Conservation (phyloP, 23 tunicate genomes). For the Diplosoma virens region DNA sequence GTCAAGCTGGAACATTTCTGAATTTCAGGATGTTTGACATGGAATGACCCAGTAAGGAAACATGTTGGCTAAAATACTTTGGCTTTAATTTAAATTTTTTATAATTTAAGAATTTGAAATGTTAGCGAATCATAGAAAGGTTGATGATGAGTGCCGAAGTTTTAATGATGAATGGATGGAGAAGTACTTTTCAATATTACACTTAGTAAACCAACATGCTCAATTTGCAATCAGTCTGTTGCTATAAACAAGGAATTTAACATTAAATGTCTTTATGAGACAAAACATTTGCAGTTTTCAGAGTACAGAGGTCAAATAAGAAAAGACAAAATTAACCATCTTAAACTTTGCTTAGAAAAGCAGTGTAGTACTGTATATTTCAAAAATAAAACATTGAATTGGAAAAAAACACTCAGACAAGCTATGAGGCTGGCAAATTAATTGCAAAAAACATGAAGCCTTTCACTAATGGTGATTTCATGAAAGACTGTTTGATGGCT, state of each 20-base stretch:
- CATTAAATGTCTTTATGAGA: conserved; percentile 40
- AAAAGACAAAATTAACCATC: too few species aligned
- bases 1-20: too few species aligned
- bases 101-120: conserved; percentile 17
- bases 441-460: too few species aligned
- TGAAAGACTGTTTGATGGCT: conserved; percentile 53
- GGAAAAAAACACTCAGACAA: conserved; percentile 49
- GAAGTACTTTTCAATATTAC: conserved; percentile 19
- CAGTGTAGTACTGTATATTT: conserved; percentile 2
- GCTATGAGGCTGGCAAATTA: conserved; percentile 51
- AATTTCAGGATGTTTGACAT: too few species aligned
- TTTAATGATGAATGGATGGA: conserved; percentile 41
- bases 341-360: too few species aligned
- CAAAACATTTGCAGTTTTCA: conserved; percentile 23
- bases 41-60: too few species aligned
- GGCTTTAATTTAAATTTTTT: too few species aligned
- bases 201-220: too few species aligned
- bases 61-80: too few species aligned
- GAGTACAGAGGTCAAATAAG: too few species aligned
- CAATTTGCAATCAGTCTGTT: too few species aligned
- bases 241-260: too few species aligned
- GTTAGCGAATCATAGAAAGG: conserved; percentile 32
- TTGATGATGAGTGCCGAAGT: conserved; percentile 34
- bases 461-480: conserved; percentile 62
- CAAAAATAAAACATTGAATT: conserved; percentile 26